These are phyloP conservation scores for Tetranychus piercei DNA, from an alignment of 2,888 invertebrate species.

Conservation along the genomic window DNA sequence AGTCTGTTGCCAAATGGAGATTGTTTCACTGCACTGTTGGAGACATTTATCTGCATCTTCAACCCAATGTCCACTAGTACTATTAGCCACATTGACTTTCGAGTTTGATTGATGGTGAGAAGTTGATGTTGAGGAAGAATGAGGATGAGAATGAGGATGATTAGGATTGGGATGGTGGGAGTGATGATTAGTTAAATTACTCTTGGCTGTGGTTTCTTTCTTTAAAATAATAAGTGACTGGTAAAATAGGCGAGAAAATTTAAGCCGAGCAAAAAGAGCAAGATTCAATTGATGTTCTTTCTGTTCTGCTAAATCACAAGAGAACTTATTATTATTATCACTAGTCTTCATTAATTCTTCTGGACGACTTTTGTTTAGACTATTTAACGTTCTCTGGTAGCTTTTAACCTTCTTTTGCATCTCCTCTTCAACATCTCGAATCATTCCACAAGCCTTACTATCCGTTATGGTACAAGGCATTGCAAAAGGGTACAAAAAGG, in stretches of 20 bases:
- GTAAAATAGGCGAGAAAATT: constrained; percentile 68
- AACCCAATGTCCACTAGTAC: neutral
- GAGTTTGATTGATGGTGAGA: constrained; percentile 24
- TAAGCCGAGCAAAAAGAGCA: constrained; percentile 47
- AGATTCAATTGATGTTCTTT: constrained; percentile 30
- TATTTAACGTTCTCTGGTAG: constrained; percentile 1
- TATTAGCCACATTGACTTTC: neutral
- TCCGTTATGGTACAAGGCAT: constrained; percentile 63
- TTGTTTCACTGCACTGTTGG: constrained; percentile 58
- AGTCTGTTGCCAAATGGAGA: constrained; percentile 58
- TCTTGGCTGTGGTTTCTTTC: constrained; percentile 32
- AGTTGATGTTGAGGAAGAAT: constrained; percentile 31
- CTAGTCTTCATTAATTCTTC: neutral
- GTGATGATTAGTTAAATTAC: neutral
- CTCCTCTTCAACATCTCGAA: constrained; percentile 80
- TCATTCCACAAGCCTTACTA: constrained; percentile 55
- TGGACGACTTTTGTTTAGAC: neutral
- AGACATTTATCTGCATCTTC: constrained; percentile 63
- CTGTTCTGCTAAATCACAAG: neutral
- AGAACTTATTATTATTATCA: neutral
- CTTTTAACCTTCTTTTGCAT: constrained; percentile 32
- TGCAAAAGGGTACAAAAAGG: constrained; percentile 55
- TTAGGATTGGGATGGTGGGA: neutral
- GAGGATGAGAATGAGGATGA: neutral
- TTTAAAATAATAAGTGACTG: constrained; percentile 53